These are phyloP conservation scores for Criorhina ranunculi DNA, from an alignment of 2,888 invertebrate species.

Conservation along the genomic window DNA sequence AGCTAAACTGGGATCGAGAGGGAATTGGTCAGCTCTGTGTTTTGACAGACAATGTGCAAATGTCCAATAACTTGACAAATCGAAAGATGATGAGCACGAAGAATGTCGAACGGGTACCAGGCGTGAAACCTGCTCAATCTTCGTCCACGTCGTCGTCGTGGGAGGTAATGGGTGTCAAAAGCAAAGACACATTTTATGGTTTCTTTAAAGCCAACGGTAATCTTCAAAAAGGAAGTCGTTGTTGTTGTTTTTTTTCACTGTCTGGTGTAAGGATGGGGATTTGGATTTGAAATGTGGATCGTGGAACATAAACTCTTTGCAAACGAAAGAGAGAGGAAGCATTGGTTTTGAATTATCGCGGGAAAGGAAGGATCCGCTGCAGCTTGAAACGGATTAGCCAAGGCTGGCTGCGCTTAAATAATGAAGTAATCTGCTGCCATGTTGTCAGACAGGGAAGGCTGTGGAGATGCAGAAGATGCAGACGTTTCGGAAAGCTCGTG, in stretches of 20 bases:
- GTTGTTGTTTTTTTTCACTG: background rate
- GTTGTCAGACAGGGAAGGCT: too few relatives aligned
- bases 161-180: constrained; percentile 58
- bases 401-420: too few relatives aligned
- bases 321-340: too few relatives aligned
- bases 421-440: too few relatives aligned
- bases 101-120: constrained; percentile 5
- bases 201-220: constrained; percentile 2
- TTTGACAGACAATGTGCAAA: constrained; percentile 59
- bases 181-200: constrained; percentile 18
- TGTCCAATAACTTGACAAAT: constrained; percentile 46
- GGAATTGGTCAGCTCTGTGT: constrained; percentile 18
- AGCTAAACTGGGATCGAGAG: constrained; percentile 1
- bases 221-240: background rate
- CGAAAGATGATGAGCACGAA: constrained; percentile 22
- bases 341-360: too few relatives aligned
- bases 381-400: too few relatives aligned
- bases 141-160: constrained; percentile 50
- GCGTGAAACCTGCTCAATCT: constrained; percentile 51
- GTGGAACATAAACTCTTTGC: too few relatives aligned
- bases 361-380: too few relatives aligned
- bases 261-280: background rate
- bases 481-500: too few relatives aligned
- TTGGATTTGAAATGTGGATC: background rate
- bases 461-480: too few relatives aligned